Evolutionary conservation across 2,113 vertebrate genomes (phyloP), one percentile per base, ranked within the genome.

Genomic region (Paralichthys olivaceus): DNA sequence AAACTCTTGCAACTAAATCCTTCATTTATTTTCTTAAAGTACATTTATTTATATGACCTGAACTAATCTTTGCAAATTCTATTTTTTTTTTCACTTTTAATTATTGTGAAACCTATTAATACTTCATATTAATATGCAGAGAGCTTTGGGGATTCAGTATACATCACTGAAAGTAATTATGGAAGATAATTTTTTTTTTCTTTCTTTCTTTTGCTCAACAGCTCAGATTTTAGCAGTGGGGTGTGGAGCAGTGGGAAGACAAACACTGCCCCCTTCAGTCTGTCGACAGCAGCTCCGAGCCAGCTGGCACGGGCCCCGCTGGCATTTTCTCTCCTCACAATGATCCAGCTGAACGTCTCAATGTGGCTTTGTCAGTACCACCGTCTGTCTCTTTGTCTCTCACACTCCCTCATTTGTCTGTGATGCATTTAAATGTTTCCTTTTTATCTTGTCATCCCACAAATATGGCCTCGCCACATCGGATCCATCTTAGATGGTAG

Each of bases 221-320:
- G 23, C 45, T 75, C 19, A 23, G 28, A 26, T 69, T 8, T 26
- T 12, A 13, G 34, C 22, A 11, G 70, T 22, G 53, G 23, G 76
- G 5, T 60, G 69, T 8, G 32, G 20, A 11, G 34, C 22, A 11
- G 70, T 22, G 53, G 26, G 76, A 81, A 87, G 89, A 82, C 72
- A 40, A 88, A 92, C 79, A 90, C 86, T 90, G 90, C 88, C 88
- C 90, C 65, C 91, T 86, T 37, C 82, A 87, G 88, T n/a, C 69
- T 5, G 7, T 7, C 43, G 12, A 51, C 58, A 55, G 43, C 60
- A 86, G 77, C 73, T 65, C 59, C 5, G 28, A 40, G 7, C 19
- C 83, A 61, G 14, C 17, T 47, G 43, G 43, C 43, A 45, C 43
- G 14, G 43, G 13, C 14, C 43, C 43, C 43, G 43, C 43, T 45